phyloP scores from a whole-genome alignment of 2,113 vertebrate species.

The Erythrolamprus reginae region DNA sequence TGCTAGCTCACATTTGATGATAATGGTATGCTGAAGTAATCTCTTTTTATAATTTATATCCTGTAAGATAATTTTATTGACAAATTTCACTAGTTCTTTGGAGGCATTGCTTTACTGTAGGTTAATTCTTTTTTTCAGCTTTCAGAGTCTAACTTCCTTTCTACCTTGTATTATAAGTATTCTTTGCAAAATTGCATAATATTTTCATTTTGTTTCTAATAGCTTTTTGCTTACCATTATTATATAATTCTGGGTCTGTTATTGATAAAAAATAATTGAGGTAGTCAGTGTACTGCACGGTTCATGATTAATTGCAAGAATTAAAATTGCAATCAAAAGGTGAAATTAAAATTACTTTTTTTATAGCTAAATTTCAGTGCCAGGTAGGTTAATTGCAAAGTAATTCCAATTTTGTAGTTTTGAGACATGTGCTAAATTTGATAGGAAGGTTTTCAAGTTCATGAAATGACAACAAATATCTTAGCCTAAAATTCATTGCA shows the following conservation, averaged over 20 bases:
- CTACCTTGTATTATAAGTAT: background rate
- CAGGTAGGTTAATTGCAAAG: constrained; percentile 42
- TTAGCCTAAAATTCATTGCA: background rate
- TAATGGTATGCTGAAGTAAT: background rate
- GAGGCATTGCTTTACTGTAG: constrained; percentile 14
- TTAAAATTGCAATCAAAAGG: constrained; percentile 8
- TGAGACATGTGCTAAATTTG: constrained; percentile 25
- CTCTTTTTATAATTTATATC: background rate
- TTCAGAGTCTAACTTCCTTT: background rate
- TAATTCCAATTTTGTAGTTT: background rate
- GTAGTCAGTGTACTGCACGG: background rate
- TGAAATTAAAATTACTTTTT: constrained; percentile 32
- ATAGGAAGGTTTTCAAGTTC: constrained; percentile 1
- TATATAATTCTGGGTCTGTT: constrained; percentile 14
- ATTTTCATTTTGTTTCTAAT: constrained; percentile 29
- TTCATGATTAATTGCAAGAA: constrained; percentile 25
- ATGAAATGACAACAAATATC: constrained; percentile 9
- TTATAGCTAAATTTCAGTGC: background rate
- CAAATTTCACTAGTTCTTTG: background rate
- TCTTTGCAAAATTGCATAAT: background rate
- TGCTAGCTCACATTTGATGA: background rate
- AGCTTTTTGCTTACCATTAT: constrained; percentile 24
- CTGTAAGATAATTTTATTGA: background rate
- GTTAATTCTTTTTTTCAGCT: constrained; percentile 9
- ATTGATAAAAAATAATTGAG: constrained; percentile 42